phyloP scores from a whole-genome alignment of 2,797 vertebrate genomes.

The Decapterus maruadsi region DNA sequence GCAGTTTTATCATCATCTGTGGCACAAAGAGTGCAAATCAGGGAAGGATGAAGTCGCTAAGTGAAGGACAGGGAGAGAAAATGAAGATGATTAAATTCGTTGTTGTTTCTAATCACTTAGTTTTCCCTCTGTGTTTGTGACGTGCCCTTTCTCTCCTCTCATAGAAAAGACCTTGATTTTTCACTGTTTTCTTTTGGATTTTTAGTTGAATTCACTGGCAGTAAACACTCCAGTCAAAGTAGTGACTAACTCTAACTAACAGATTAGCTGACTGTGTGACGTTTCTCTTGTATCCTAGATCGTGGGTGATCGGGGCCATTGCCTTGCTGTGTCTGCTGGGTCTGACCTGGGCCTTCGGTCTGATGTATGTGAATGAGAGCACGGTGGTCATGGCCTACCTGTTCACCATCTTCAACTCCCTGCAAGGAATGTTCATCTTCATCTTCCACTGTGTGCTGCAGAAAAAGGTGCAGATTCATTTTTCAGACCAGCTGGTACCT shows the following conservation, averaged over 20 bases:
- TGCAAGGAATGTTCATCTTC: constrained; percentile 99
- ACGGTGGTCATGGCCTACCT: constrained; percentile 99
- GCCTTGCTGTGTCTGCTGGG: constrained; percentile 97
- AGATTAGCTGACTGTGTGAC: constrained; percentile 2
- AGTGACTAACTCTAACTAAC: neutral
- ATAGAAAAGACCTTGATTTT: neutral
- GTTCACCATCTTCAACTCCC: constrained; percentile 99
- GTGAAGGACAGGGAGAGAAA: constrained; percentile 10
- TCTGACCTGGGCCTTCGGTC: constrained; percentile 97
- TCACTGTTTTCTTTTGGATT: neutral
- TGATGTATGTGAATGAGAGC: constrained; percentile 99
- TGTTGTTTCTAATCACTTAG: constrained; percentile 82
- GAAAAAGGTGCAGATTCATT: constrained; percentile 91
- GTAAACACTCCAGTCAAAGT: neutral
- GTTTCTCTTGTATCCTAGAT: constrained; percentile 83
- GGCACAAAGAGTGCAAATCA: constrained; percentile 8
- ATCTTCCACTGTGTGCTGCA: constrained; percentile 99
- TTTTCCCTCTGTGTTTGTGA: constrained; percentile 34
- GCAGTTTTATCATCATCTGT: constrained; percentile 14
- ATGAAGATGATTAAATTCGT: constrained; percentile 34
- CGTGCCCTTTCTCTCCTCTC: constrained; percentile 19
- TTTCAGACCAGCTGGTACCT: neutral
- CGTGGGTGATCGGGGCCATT: constrained; percentile 98
- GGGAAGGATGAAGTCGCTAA: constrained; percentile 6
- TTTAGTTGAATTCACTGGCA: neutral